Evolutionary conservation across 2,888 invertebrate genomes (phyloP), one percentile per base, ranked within the genome.

Genomic region (Platypus cylindrus): DNA sequence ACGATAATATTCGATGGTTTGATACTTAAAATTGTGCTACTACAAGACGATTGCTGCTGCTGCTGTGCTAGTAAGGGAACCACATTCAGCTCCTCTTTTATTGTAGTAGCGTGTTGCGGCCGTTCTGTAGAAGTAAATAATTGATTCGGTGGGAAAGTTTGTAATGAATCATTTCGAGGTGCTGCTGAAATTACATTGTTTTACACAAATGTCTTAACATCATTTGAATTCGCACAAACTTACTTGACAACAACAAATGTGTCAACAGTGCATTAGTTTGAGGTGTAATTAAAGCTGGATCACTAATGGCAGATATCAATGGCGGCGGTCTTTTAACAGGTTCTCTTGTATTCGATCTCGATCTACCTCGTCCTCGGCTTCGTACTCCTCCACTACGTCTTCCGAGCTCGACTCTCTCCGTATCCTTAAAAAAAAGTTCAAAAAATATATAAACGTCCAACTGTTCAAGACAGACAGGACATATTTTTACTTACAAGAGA

Each of bases 201-300:
- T n/a, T n/a, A n/a, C n/a, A n/a, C n/a, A n/a, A n/a, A n/a, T n/a
- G n/a, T n/a, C n/a, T n/a, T n/a, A n/a, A n/a, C n/a, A n/a, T n/a
- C n/a, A n/a, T n/a, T n/a, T n/a, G n/a, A 14, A 15, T 16, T 11
- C 16, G 14, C 11, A 23, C 22, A 28, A 24, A 48, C 48, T 78
- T 76, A 58, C 68, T 72, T 54, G 67, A 71, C 31, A 80, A 47
- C 30, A 90, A 73, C 44, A 90, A 71, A 55, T 87, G 86, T 29
- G 87, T 86, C 40, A 90, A 70, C 57, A 82, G 70, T 34, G 84
- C 80, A 64, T 81, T 85, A 51, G 46, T 52, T 73, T 46, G 49
- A 5, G 50, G 47, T 2, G 65, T 65, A 13, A 63, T 68, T 43
- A 84, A 64, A 48, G 78, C 70, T 30, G 84, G 81, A 63, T 85